Evolutionary conservation across 2,113 vertebrate genomes (phyloP).

Genomic region (Balaeniceps rex): DNA sequence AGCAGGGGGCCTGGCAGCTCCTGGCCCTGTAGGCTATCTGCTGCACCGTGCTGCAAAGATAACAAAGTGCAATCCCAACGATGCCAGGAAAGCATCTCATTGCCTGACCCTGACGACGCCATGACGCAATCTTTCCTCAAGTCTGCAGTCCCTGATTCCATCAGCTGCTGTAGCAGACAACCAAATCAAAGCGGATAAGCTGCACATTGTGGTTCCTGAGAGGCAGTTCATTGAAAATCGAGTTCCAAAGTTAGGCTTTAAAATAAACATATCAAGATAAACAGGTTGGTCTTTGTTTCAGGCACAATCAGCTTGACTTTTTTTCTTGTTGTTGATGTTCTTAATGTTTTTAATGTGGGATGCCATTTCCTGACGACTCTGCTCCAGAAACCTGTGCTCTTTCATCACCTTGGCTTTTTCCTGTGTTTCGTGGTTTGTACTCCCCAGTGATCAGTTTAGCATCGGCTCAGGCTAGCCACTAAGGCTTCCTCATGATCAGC

Average conservation of each 20-base stretch:
- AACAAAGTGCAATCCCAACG: not conserved
- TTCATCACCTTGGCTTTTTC: not conserved
- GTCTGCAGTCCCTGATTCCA: not conserved
- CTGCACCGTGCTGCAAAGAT: not conserved
- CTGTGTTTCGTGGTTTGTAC: not conserved
- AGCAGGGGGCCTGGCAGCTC: not conserved
- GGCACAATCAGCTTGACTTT: not conserved
- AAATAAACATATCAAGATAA: slow-evolving; percentile 28
- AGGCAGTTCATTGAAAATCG: not conserved
- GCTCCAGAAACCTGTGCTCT: not conserved
- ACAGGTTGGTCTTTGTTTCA: slow-evolving; percentile 6
- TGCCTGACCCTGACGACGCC: fast-evolving
- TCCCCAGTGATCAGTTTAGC: not conserved
- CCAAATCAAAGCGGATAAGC: not conserved
- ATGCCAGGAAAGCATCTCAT: not conserved
- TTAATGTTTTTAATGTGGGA: not conserved
- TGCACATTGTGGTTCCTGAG: not conserved
- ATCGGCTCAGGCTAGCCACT: not conserved
- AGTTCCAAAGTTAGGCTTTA: not conserved
- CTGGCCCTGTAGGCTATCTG: not conserved
- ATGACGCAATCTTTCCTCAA: not conserved
- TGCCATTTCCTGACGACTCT: not conserved
- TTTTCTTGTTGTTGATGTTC: not conserved
- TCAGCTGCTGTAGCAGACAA: not conserved
- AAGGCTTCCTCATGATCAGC: not conserved